Percentiles rank a stretch among this genome's conserved stretches.
Evolutionary conservation across 2,888 invertebrate species (phyloP).

Genomic region (Amorpha juglandis): DNA sequence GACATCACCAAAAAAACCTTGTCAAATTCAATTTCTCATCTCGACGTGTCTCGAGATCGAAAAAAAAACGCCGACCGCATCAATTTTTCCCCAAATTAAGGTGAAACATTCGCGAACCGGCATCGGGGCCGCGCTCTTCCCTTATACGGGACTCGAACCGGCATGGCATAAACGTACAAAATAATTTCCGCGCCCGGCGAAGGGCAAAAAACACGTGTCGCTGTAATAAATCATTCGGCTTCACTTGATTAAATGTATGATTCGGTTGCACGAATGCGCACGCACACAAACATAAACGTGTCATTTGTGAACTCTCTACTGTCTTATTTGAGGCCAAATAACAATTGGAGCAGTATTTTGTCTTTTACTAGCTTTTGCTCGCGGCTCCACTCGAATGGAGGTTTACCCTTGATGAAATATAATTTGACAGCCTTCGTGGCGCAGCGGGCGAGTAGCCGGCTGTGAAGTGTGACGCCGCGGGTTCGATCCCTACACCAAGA

Average conservation of each 20-base stretch:
- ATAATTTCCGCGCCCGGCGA: conserved; percentile 78
- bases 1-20: conserved; percentile 49
- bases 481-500: too few relatives aligned
- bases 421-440: too few relatives aligned
- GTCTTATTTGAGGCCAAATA: not conserved
- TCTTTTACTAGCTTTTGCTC: too few relatives aligned
- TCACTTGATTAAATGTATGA: conserved; percentile 79
- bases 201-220: conserved; percentile 81
- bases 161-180: conserved; percentile 80
- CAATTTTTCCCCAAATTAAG: conserved; percentile 70
- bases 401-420: too few relatives aligned
- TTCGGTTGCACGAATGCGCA: conserved; percentile 77
- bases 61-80: conserved; percentile 49
- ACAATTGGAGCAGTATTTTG: not conserved
- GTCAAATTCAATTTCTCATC: conserved; percentile 70
- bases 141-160: conserved; percentile 66
- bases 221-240: conserved; percentile 81
- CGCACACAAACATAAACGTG: conserved; percentile 30
- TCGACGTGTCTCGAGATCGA: conserved; percentile 48
- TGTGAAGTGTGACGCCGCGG: too few relatives aligned
- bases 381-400: too few relatives aligned
- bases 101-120: conserved; percentile 62
- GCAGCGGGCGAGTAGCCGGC: too few relatives aligned
- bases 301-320: conserved; percentile 21
- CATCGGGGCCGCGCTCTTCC: conserved; percentile 47